These are phyloP conservation scores for Cervus canadensis DNA, from an alignment of 2,113 vertebrate species.

Conservation along the genomic window DNA sequence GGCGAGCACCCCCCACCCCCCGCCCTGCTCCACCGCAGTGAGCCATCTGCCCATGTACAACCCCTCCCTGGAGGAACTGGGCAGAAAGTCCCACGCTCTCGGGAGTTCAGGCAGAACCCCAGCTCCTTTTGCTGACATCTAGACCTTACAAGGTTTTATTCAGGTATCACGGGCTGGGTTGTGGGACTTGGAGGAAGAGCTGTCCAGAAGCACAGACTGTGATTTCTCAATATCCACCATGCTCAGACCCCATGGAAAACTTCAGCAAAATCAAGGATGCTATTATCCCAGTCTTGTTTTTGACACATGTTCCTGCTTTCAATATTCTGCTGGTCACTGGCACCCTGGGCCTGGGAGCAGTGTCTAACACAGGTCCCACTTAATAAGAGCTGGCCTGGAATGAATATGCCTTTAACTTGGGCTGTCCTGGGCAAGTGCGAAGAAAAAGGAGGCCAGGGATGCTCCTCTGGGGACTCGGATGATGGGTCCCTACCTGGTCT, in stretches of 20 bases:
- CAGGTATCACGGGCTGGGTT: neutral
- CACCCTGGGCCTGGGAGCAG: neutral
- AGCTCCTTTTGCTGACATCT: neutral
- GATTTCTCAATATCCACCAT: neutral
- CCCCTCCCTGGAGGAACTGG: accelerated
- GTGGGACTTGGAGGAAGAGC: neutral
- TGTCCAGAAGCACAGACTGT: neutral
- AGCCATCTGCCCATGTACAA: neutral
- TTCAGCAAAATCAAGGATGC: neutral
- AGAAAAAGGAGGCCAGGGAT: neutral
- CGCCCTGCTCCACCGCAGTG: neutral
- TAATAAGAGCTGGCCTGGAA: neutral
- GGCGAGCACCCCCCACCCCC: neutral
- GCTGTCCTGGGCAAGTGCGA: neutral
- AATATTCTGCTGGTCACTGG: neutral
- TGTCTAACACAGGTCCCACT: too few relatives aligned
- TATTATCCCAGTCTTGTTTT: too few relatives aligned
- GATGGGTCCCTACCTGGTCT: too few relatives aligned
- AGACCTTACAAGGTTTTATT: neutral
- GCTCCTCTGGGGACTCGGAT: neutral
- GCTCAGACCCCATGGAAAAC: neutral
- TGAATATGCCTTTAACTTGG: neutral
- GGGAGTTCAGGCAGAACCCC: neutral
- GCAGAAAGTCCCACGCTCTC: neutral
- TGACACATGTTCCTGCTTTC: neutral